These are phyloP conservation scores for Hippocampus comes DNA, from an alignment of 2,113 vertebrate genomes.

Conservation along the genomic window DNA sequence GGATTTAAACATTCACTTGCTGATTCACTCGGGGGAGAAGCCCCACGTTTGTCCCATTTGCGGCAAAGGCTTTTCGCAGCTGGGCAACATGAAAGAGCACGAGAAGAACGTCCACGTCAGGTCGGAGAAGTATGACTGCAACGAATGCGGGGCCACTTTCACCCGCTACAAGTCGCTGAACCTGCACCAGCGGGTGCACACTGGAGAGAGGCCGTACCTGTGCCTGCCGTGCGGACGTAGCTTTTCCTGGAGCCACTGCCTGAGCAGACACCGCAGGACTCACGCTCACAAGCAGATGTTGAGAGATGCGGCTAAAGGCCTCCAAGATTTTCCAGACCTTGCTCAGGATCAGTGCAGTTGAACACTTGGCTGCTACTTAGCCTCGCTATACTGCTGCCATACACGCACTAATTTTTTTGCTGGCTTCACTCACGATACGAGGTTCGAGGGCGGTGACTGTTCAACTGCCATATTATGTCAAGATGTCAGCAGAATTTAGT, in stretches of 20 bases:
- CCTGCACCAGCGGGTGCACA: constrained; percentile 61
- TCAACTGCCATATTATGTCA: neutral
- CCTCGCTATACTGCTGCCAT: neutral
- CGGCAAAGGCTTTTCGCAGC: constrained; percentile 66
- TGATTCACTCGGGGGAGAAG: constrained; percentile 64
- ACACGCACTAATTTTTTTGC: neutral
- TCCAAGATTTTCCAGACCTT: constrained; percentile 15
- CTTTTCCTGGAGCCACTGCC: constrained; percentile 57
- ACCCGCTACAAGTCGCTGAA: constrained; percentile 51
- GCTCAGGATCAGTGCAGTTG: constrained; percentile 4
- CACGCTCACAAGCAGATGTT: constrained; percentile 48
- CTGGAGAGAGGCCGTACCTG: constrained; percentile 49
- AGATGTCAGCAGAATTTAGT: neutral
- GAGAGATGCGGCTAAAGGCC: constrained; percentile 25
- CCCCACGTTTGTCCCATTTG: constrained; percentile 63
- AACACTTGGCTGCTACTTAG: neutral
- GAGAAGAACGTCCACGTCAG: constrained; percentile 62
- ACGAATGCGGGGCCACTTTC: constrained; percentile 52
- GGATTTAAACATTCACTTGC: constrained; percentile 37
- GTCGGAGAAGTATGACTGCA: constrained; percentile 53
- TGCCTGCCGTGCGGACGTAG: constrained; percentile 37
- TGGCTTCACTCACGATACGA: neutral
- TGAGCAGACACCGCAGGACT: constrained; percentile 58
- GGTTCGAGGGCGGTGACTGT: too few species aligned
- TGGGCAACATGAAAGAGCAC: constrained; percentile 68